Evolutionary conservation across 2,888 invertebrate species (phyloP).

Genomic region (Agrypnus murinus): DNA sequence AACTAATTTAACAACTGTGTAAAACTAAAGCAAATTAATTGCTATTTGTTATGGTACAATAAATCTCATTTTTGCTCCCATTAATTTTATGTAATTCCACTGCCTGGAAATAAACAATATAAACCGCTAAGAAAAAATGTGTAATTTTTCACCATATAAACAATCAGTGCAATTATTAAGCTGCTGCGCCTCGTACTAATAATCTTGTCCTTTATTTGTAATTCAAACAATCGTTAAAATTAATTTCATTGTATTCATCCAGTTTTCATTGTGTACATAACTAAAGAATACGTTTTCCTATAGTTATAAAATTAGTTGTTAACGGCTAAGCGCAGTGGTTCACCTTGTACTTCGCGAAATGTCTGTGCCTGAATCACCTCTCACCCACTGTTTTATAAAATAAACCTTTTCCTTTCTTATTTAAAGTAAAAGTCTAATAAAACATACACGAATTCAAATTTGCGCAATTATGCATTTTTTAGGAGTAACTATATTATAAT

Average conservation of each 20-base stretch:
- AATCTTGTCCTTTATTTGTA: background rate
- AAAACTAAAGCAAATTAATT: too few relatives aligned
- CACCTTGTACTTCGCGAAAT: conserved; percentile 26
- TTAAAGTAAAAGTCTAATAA: conserved; percentile 20
- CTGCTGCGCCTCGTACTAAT: background rate
- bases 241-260: background rate
- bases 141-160: too few relatives aligned
- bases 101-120: too few relatives aligned
- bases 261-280: background rate
- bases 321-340: conserved; percentile 18
- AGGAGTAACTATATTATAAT: background rate
- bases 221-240: background rate
- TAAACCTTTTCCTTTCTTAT: conserved; percentile 14
- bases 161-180: too few relatives aligned
- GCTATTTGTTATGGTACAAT: too few relatives aligned
- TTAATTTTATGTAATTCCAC: too few relatives aligned
- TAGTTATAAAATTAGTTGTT: conserved; percentile 26
- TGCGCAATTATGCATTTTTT: background rate
- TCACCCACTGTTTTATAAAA: conserved; percentile 12
- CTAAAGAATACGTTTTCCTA: background rate
- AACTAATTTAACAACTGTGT: too few relatives aligned
- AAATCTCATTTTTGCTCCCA: too few relatives aligned
- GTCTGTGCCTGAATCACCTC: conserved; percentile 23
- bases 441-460: background rate
- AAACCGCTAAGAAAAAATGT: too few relatives aligned